Evolutionary conservation across 2,113 vertebrate genomes (phyloP).

Genomic region (Erythrolamprus reginae): DNA sequence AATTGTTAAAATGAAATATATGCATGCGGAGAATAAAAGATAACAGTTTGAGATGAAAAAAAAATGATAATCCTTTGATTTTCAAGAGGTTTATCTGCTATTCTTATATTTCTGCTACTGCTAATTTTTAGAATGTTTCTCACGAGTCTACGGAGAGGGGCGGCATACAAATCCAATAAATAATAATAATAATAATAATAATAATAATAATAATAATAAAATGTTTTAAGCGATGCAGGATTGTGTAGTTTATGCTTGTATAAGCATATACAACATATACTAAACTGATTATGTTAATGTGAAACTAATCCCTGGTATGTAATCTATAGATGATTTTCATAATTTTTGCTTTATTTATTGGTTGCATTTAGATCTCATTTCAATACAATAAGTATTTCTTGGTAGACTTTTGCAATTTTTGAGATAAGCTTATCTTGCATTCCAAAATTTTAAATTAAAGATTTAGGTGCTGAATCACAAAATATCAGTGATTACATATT

Average conservation of each 20-base stretch:
- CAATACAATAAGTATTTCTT: neutral
- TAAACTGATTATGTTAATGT: neutral
- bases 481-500: neutral
- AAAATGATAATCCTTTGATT: neutral
- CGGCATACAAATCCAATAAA: too few relatives aligned
- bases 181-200: too few relatives aligned
- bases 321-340: neutral
- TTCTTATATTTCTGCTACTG: neutral
- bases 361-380: neutral
- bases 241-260: neutral
- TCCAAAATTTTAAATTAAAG: neutral
- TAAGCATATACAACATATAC: too few relatives aligned
- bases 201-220: too few relatives aligned
- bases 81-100: neutral
- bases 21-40: neutral
- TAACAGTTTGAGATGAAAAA: neutral
- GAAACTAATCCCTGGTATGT: neutral
- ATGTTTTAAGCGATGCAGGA: neutral
- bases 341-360: neutral
- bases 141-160: too few relatives aligned
- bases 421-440: neutral
- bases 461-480: neutral
- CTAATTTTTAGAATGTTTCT: neutral
- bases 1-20: neutral
- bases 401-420: neutral